Evolutionary conservation across 2,113 vertebrate species (phyloP), one percentile per base, ranked within the genome.

Genomic region (Eolophus roseicapilla): DNA sequence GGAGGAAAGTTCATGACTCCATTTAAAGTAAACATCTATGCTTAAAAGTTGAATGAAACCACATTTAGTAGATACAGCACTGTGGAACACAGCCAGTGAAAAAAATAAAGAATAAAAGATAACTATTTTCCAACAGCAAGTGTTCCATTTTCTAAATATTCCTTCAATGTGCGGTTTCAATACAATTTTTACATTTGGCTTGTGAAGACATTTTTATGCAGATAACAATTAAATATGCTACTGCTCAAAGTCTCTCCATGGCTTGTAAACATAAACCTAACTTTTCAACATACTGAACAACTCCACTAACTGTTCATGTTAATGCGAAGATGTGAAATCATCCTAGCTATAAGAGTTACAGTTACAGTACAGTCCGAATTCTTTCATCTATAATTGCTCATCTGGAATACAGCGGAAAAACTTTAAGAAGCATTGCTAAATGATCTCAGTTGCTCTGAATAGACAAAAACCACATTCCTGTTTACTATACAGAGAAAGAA

Each of bases 31-130:
- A 96, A 95, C 70, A 79, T 64, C 65, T 75, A 71, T 20, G 43
- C 33, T 71, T 92, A 49, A n/a, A 87, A 85, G 70, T 9, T 78
- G 89, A 89, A 91, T 67, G 53, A 95, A 95, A 91, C 31, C 79
- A 91, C 67, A 90, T 93, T 96, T 85, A 77, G 59, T 10, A 87
- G 50, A 95, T 20, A 81, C 8, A 82, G 77, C n/a, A 19, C 3
- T 23, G 23, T 63, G 78, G 87, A 90, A 90, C 20, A 59, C 17
- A 86, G 87, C 78, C 85, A 90, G 63, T 53, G 53, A 27, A 62
- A 77, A 63, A 82, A 63, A 57, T 13, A 41, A 41, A 41, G 41
- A 73, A 47, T 19, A 59, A 49, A 86, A 75, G 76, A 67, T 29
- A 88, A 83, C 29, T 50, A 10, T 33, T 69, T 84, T 59, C 79